Base-by-base conservation (phyloP, 2,797 vertebrate genomes). In the Parauchenoglanis ngamensis region DNA sequence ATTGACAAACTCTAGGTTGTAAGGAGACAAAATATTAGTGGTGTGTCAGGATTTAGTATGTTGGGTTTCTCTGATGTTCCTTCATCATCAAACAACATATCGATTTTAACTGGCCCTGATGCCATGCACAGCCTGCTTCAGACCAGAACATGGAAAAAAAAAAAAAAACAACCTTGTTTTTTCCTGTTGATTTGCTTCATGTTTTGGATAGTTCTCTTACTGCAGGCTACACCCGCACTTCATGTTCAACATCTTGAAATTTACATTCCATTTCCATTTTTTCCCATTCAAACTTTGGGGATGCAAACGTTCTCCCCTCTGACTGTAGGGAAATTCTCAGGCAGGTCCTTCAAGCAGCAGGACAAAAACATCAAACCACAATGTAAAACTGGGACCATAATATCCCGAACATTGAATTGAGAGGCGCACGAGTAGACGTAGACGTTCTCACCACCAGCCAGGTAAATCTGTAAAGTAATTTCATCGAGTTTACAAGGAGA, bases 191-290 rank as follows among this genome's bases (percentile, higher is more conserved):
- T 81, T 63, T 81, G 28, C 76, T 17, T 78, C 21, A n/a, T 35
- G 52, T 77, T 77, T 75, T 52, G 23, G 25, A 1, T n/a, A 1
- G 10, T 63, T 63, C 57, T 63, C 40, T 46, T 23, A n/a, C 1
- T 4, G 6, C 23, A 8, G 35, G 35, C 21, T 15, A 25, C 35
- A 63, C 59, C 79, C 79, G 28, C 79, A 81, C 59, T 63, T 63
- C 40, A 61, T 46, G 79, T 81, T 63, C 7, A n/a, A 63, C 79
- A 81, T 44, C 59, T 81, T 81, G 59, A 46, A n/a, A 81, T 81
- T 81, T 81, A 25, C 79, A 81, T 79, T 46, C 35, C 57, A 25
- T 80, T 80, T 61, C 21, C 57, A 46, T 80, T 61, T 44, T 15
- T 17, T 40, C n/a, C 78, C 56, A 46, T n/a, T 63, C 57, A 63